Base-by-base conservation (phyloP, 2,797 vertebrate genomes). In the Tenualosa ilisha region DNA sequence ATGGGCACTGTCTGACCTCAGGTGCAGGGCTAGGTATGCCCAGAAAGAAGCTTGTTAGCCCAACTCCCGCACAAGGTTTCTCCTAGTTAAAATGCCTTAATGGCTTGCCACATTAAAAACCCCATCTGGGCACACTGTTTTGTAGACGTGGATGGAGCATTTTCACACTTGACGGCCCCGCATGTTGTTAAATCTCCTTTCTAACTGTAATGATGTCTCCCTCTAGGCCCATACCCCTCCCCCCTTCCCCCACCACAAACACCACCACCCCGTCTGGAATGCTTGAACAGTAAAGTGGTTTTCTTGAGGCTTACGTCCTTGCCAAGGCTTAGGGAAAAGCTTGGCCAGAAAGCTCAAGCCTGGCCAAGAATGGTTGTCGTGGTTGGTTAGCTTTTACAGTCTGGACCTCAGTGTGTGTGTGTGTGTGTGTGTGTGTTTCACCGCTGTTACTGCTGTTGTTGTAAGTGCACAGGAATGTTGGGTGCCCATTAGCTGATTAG, bases 401-500 rank as follows among this genome's bases (percentile, higher is more conserved):
- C 87, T 86, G 89, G 88, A 86, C 84, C 86, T 87, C 54, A 82
- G 86, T 87, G 89, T 84, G 6, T 65, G 63, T 53, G 51, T 53
- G n/a, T 31, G 63, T 26, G 11, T 24, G 9, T 26, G 24, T 31
- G 59, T 83, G 86, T 87, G 89, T 63, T 22, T 63, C 4, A 20
- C n/a, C 6, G 4, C 4, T n/a, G 63, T 49, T 17, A 0, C 6
- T 22, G 43, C 7, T 86, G 75, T 87, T 90, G 43, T 87, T 87
- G 90, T 93, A 92, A 93, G 92, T 91, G 88, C 87, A 61, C 84
- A 93, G 91, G 93, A 95, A 95, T 95, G 92, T 90, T 82, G 88
- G 91, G 91, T 88, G 88, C 87, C 89, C 82, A 79, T 92, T 91
- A 88, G 89, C 82, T 94, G 91, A 92, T 92, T 93, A 92, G 90